Evolutionary conservation across 2,888 invertebrate genomes (phyloP).

Genomic region (Anticlea derivata): DNA sequence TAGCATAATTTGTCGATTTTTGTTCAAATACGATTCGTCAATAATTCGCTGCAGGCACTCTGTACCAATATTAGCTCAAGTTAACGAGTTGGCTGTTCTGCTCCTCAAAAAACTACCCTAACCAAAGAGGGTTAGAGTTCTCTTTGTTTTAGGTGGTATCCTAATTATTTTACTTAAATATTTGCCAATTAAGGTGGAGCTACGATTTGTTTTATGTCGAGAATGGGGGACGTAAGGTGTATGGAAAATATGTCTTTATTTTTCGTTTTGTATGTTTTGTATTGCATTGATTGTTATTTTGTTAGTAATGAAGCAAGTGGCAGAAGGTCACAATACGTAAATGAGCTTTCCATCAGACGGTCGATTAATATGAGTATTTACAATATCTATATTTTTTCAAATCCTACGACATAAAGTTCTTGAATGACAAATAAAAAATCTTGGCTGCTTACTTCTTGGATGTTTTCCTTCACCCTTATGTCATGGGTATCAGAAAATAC

Average conservation of each 20-base stretch:
- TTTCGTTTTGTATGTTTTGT: background rate
- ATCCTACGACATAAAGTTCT: no score
- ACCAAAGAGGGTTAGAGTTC: background rate
- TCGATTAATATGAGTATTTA: no score
- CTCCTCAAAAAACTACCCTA: slow-evolving; percentile 21
- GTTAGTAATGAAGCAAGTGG: no score
- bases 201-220: slow-evolving; percentile 49
- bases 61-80: slow-evolving; percentile 66
- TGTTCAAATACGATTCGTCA: slow-evolving; percentile 66
- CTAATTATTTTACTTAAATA: slow-evolving; percentile 69
- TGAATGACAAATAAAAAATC: no score
- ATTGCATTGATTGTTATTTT: no score
- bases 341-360: no score
- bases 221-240: slow-evolving; percentile 36
- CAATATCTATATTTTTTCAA: no score
- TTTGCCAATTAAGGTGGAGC: slow-evolving; percentile 62
- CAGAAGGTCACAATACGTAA: no score
- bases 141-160: slow-evolving; percentile 13
- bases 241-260: slow-evolving; percentile 4
- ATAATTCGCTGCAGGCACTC: slow-evolving; percentile 62
- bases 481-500: no score
- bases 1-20: slow-evolving; percentile 51
- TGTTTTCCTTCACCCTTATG: no score
- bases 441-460: no score
- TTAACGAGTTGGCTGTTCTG: slow-evolving; percentile 62